Evolutionary conservation across 2,797 vertebrate species (phyloP).

Genomic region (Neosilurus mollespiculum): DNA sequence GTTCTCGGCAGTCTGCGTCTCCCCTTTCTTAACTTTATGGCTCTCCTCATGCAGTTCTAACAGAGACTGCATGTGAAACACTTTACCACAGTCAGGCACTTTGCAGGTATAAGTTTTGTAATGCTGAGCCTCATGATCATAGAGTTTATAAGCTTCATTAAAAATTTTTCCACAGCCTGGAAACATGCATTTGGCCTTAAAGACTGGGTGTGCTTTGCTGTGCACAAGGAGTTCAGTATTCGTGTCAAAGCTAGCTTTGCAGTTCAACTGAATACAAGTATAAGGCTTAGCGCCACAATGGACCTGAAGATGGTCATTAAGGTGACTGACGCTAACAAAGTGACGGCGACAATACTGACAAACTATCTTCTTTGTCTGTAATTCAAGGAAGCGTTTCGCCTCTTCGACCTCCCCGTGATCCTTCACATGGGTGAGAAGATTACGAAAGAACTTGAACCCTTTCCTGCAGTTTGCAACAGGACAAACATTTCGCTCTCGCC

Average conservation of each 20-base stretch:
- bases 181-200: constrained; percentile 96
- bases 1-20: constrained; percentile 58
- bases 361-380: constrained; percentile 94
- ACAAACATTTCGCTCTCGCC: constrained; percentile 76
- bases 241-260: constrained; percentile 91
- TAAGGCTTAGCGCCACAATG: constrained; percentile 94
- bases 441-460: constrained; percentile 94
- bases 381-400: constrained; percentile 90
- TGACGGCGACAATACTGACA: constrained; percentile 97
- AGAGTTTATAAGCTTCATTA: constrained; percentile 90
- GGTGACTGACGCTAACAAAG: constrained; percentile 90
- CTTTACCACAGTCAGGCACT: constrained; percentile 82
- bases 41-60: constrained; percentile 84
- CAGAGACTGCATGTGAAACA: constrained; percentile 87
- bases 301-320: constrained; percentile 95
- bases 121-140: constrained; percentile 96
- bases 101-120: constrained; percentile 96
- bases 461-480: constrained; percentile 85
- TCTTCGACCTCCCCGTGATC: constrained; percentile 90
- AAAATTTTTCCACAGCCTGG: constrained; percentile 92
- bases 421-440: constrained; percentile 90
- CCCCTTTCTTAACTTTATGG: constrained; percentile 70
- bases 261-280: constrained; percentile 95
- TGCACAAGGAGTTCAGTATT: constrained; percentile 89
- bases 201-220: constrained; percentile 84